Evolutionary conservation across 1,140 invertebrate species (phyloP).

Genomic region (Vanessa tameamea): DNA sequence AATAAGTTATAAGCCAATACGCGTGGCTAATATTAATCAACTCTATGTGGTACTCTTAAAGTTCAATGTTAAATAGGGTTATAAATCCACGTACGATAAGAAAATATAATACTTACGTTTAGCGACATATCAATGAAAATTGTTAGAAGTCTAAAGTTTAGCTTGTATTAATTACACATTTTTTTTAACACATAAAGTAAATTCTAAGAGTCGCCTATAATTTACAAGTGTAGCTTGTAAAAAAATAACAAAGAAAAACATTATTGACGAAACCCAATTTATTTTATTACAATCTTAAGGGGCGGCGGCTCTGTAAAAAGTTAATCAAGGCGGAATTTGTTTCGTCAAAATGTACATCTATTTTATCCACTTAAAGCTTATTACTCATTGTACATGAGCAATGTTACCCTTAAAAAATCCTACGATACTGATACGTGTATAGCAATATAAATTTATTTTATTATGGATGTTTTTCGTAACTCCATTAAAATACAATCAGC

Average conservation of each 20-base stretch:
- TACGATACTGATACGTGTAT: no score
- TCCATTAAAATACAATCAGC: no score
- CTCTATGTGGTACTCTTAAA: no score
- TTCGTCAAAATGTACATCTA: constrained; percentile 11
- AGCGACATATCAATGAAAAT: neutral
- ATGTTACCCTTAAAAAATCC: neutral
- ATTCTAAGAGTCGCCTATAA: neutral
- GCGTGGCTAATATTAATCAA: no score
- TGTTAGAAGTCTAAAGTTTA: no score
- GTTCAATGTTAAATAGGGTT: no score
- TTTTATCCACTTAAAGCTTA: neutral
- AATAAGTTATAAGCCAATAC: no score
- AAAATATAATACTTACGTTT: neutral
- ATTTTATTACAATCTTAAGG: constrained; percentile 17
- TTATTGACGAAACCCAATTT: constrained; percentile 20
- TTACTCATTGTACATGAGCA: neutral
- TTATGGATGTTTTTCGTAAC: no score
- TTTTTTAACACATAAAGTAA: neutral
- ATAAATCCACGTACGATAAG: no score
- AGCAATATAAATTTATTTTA: no score
- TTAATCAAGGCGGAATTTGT: constrained; percentile 20
- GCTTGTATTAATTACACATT: neutral
- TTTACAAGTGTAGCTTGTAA: neutral
- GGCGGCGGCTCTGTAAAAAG: constrained; percentile 15
- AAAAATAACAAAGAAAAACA: constrained; percentile 10